These are phyloP conservation scores for Trissolcus japonicus DNA, from an alignment of 2,888 invertebrate genomes.

Conservation along the genomic window DNA sequence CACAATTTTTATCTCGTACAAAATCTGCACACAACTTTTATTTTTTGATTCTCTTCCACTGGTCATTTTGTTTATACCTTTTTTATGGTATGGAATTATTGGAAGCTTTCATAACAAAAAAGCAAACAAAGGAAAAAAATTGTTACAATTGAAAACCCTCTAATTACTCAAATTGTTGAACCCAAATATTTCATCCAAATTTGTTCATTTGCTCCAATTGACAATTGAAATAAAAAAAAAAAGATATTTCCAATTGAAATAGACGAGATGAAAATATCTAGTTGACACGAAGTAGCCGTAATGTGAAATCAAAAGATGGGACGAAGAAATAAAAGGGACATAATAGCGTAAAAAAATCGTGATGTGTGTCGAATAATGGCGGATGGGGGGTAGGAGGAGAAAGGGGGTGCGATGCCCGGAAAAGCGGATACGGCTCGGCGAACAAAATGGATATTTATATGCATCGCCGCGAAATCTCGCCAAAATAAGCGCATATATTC, in stretches of 20 bases:
- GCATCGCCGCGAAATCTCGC: slow-evolving; percentile 54
- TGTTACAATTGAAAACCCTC: too few relatives aligned
- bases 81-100: too few relatives aligned
- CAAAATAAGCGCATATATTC: slow-evolving; percentile 54
- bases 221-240: too few relatives aligned
- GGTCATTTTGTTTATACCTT: too few relatives aligned
- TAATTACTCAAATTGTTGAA: too few relatives aligned
- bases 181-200: too few relatives aligned
- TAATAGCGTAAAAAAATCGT: slow-evolving; percentile 25
- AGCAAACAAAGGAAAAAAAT: too few relatives aligned
- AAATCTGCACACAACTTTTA: too few relatives aligned
- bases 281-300: neutral
- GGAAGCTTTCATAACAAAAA: too few relatives aligned
- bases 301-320: slow-evolving; percentile 5
- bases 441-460: slow-evolving; percentile 56
- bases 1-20: too few relatives aligned
- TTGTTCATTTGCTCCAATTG: too few relatives aligned
- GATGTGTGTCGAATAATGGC: slow-evolving; percentile 19
- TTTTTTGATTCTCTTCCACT: too few relatives aligned
- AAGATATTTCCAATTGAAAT: neutral
- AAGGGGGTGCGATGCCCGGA: slow-evolving; percentile 17
- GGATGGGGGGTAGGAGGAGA: slow-evolving; percentile 10
- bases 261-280: neutral
- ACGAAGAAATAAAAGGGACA: slow-evolving; percentile 17
- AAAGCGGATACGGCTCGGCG: slow-evolving; percentile 47